Evolutionary conservation across 2,113 vertebrate species (phyloP).

Genomic region (Lophius piscatorius): DNA sequence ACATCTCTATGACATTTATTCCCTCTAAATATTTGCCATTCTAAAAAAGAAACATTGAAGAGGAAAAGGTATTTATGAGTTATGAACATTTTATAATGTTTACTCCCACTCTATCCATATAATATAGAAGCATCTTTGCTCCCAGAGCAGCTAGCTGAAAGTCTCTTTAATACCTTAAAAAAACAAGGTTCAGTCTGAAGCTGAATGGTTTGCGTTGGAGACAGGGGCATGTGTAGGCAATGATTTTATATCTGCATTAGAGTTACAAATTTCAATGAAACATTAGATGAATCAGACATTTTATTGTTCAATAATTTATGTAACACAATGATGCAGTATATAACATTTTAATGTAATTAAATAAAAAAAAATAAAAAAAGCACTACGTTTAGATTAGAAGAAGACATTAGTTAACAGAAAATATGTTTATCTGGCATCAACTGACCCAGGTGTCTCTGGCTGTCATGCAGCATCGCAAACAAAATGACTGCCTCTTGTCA

Average conservation of each 20-base stretch:
- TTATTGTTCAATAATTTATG: no score
- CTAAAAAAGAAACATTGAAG: no score
- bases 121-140: conserved; percentile 1
- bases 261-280: no score
- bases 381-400: not conserved
- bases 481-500: not conserved
- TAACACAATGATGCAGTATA: no score
- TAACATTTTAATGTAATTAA: not conserved
- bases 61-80: conserved; percentile 3
- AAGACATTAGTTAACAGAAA: not conserved
- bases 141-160: no score
- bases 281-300: no score
- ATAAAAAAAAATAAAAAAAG: not conserved
- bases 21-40: no score
- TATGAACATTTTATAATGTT: conserved; percentile 5
- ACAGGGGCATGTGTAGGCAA: not conserved
- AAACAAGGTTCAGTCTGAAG: not conserved
- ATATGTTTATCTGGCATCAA: not conserved
- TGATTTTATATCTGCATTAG: no score
- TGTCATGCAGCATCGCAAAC: not conserved
- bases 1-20: no score
- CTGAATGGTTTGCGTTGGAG: not conserved
- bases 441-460: conserved; percentile 7
- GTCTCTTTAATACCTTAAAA: not conserved
- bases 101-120: not conserved